Evolutionary conservation across 1,140 invertebrate species (phyloP), one percentile per base, ranked within the genome.

Genomic region (Agrilus planipennis): DNA sequence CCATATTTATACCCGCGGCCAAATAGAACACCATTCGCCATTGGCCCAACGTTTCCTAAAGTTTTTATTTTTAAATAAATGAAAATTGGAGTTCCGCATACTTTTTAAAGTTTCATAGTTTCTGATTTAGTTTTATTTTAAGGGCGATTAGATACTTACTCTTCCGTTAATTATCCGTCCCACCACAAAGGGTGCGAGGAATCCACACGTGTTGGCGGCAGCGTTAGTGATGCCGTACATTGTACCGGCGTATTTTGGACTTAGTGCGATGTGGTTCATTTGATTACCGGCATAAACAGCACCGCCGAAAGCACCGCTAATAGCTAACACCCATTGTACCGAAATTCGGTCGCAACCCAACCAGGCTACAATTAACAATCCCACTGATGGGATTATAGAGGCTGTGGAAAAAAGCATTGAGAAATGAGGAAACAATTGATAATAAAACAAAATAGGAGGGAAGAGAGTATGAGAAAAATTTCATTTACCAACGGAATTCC

Each of bases 21-120:
- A 90, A 71, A 69, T 84, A 90, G 63, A 93, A 93, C 18, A 92
- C 85, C 39, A 77, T 75, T 34, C 84, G 77, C 89, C 89, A 94
- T 47, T 84, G 77, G 30, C 76, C 77, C 9, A 86, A 55, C 0
- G 85, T 87, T 73, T 89, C 76, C 81, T 89, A 57, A 19, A 71
- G 72, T 46, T 46, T 42, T 50, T 44, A 31, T 7, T 27, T 27
- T 27, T 27, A 9, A 9, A 31, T 7, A 5, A 31, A 4, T 31
- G 4, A 15, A 12, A 10, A 31, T 31, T 31, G 29, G 14, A 31
- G 15, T 14, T 35, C 4, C 34, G 4, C 4, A 15, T 35, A 17
- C 19, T 4, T 7, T 6, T 31, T 16, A 31, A 16, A 10, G 10
- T 31, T 6, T 31, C 12, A 14, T 6, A 9, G 12, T 31, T 31